Base-by-base conservation (phyloP, 1,140 invertebrate species). In the Catajapyx aquilonaris region DNA sequence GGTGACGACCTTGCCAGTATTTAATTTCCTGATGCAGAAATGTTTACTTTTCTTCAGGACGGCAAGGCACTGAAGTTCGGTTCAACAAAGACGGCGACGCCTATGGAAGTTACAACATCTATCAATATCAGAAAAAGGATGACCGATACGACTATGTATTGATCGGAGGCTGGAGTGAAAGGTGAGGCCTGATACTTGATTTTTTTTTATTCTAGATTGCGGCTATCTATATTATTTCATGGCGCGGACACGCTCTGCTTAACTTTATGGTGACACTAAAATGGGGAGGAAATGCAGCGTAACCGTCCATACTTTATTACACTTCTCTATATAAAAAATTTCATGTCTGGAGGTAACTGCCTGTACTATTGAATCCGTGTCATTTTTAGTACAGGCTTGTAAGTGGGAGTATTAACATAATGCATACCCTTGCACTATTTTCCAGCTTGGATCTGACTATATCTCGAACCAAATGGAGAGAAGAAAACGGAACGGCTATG, bases 31-130 rank as follows among this genome's bases (percentile, higher is more conserved):
- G n/a, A n/a, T n/a, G n/a, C n/a, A n/a, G n/a, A n/a, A n/a, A n/a
- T n/a, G n/a, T 34, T 34, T 5, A 17, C 19, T 34, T 19, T 20
- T 35, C 30, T 46, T 53, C 45, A 73, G 71, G 71, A 41, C 57
- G 57, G 2, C 69, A 72, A 51, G 60, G 59, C 13, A 67, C 68
- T 15, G 57, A 63, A 46, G 65, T 75, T 41, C 62, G 60, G 44
- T 74, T 75, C 52, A 70, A 73, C 48, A 44, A 56, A 11, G 62
- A 71, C 41, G 70, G 72, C 0, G 71, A 75, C 50, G 69, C 71
- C 2, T 69, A 64, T 37, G 72, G 71, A 15, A 69, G 62, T 45
- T 76, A 76, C 49, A 70, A 69, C 45, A 73, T 76, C 44, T 76
- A 71, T 54, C 70, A 74, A 47, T 74, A 71, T 52, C 68, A 71